Evolutionary conservation across 37 sponge, comb jelly and placozoan genomes (phyloP).

Genomic region (Cliona cf. orientalis): DNA sequence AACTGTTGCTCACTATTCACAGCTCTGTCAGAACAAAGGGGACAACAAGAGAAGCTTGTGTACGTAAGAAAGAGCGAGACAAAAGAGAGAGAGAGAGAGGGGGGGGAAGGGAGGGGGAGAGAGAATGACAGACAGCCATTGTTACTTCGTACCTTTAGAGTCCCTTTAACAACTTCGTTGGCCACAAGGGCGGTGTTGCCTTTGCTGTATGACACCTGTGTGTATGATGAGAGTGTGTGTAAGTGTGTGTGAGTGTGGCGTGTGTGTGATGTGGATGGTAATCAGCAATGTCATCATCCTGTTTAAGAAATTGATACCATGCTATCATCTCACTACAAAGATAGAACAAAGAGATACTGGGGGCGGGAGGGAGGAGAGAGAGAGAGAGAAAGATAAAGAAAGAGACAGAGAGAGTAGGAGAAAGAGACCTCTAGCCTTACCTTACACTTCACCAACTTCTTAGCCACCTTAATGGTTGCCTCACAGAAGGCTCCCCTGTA

Average conservation of each 20-base stretch:
- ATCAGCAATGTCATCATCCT: too few relatives aligned
- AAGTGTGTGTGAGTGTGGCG: conserved; percentile 1
- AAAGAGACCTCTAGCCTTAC: conserved; percentile 24
- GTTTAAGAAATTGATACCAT: too few relatives aligned
- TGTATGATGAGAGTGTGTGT: too few relatives aligned
- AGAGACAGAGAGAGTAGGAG: neutral
- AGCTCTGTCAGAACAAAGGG: too few relatives aligned
- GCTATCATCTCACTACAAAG: too few relatives aligned
- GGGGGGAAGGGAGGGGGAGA: conserved; percentile 1
- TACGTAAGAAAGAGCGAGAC: too few relatives aligned
- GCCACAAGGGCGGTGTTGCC: conserved; percentile 52
- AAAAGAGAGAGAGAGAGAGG: too few relatives aligned
- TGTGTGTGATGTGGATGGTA: too few relatives aligned
- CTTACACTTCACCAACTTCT: conserved; percentile 88
- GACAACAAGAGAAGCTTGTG: too few relatives aligned
- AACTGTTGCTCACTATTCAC: neutral
- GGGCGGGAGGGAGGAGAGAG: neutral
- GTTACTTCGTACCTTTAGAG: conserved; percentile 55
- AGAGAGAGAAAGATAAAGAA: neutral
- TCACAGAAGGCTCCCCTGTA: conserved; percentile 97
- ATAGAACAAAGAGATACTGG: neutral
- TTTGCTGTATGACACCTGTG: conserved; percentile 64
- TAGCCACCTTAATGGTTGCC: conserved; percentile 88
- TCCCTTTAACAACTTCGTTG: conserved; percentile 60
- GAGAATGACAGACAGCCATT: neutral